Percentiles rank a stretch among this genome's conserved stretches.
phyloP scores from a whole-genome alignment of 2,888 invertebrate species.

The Phyto melanocephala region DNA sequence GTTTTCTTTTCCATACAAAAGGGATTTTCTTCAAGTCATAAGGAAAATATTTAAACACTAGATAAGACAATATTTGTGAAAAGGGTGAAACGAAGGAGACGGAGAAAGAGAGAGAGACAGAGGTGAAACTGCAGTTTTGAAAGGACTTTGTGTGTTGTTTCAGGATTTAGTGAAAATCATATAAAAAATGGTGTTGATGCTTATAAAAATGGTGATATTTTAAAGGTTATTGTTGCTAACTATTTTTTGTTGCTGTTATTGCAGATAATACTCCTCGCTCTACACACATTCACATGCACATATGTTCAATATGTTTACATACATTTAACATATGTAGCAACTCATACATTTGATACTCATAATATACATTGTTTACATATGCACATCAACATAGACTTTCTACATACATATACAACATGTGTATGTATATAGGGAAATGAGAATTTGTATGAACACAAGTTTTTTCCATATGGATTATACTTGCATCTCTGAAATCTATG shows the following conservation, averaged over 20 bases:
- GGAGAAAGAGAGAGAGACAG: not conserved
- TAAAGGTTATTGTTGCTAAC: conserved; percentile 56
- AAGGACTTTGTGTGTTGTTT: not conserved
- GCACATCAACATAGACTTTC: not conserved
- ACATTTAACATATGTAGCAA: conserved; percentile 20
- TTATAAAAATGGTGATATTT: conserved; percentile 62
- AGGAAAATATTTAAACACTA: conserved; percentile 44
- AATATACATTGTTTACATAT: conserved; percentile 29
- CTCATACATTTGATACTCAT: conserved; percentile 19
- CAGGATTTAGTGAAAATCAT: conserved; percentile 4
- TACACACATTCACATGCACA: not conserved
- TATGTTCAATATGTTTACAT: conserved; percentile 32
- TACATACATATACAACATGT: too few relatives aligned
- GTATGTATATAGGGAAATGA: too few relatives aligned
- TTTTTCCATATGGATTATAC: too few relatives aligned
- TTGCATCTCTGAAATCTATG: conserved; percentile 24
- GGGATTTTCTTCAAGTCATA: conserved; percentile 38
- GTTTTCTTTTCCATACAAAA: conserved; percentile 3
- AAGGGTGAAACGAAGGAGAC: too few relatives aligned
- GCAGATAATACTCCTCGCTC: not conserved
- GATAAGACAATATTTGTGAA: conserved; percentile 1
- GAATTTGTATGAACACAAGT: too few relatives aligned
- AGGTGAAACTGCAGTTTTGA: not conserved
- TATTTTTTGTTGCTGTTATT: not conserved
- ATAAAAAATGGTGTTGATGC: conserved; percentile 57